Base-by-base conservation (phyloP, 64 coral and sea anemone species). In the Astreopora myriophthalma region DNA sequence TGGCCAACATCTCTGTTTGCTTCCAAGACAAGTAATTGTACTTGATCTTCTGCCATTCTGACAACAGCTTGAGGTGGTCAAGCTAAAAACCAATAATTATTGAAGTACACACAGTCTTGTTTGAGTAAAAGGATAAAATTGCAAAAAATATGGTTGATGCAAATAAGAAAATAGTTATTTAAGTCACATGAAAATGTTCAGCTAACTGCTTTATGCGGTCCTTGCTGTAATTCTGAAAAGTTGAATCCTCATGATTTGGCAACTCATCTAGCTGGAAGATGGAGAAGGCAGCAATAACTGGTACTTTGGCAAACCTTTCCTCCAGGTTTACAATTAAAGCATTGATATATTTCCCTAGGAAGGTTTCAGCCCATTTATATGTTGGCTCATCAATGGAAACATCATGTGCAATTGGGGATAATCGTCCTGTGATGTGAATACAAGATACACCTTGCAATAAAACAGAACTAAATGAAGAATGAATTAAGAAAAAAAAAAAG, bases 311-410 rank as follows among this genome's bases (percentile, higher is more conserved):
- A 30, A 52, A 77, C 16, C 44, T 44, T 2, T 77, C 17, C 8
- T 77, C 44, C 26, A 77, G 74, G 74, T 77, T 77, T 77, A 9
- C 7, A 28, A 77, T 52, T 28, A 77, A 11, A 26, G 74, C 74
- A 42, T 27, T 23, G 12, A 77, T 31, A 14, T 77, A 77, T 42
- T 77, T 77, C 44, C 24, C 3, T 5, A 34, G 44, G 25, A 52
- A 77, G 13, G 16, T 16, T 29, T 28, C 25, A 1, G 74, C 74
- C 74, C 74, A 77, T 52, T 51, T 22, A 26, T 77, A 77, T 11
- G 74, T 77, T 3, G n/a, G 40, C 40, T 77, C 42, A 52, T 52
- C 42, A 51, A 51, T 52, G 40, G 74, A 4, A 14, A 49, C 74
- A 17, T 77, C 74, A 3, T 52, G 42, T 77, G 42, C 20, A 42